phyloP scores from a whole-genome alignment of 2,888 invertebrate genomes.

The Tetrapedia diversipes region DNA sequence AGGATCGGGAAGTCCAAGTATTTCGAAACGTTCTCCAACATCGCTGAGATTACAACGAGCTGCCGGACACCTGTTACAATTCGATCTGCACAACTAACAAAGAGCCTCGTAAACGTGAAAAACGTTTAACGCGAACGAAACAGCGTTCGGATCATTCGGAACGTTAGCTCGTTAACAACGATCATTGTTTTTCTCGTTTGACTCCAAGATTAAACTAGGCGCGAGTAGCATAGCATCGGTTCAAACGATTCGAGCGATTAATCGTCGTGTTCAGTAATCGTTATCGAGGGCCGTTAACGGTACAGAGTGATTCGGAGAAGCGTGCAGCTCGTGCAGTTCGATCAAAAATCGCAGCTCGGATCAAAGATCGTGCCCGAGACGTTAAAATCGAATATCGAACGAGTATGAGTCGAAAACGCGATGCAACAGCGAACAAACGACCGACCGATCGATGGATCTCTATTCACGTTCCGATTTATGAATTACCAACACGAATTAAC shows the following conservation, averaged over 20 bases:
- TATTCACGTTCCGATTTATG: too few species aligned
- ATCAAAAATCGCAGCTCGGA: slow-evolving; percentile 29
- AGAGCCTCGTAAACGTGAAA: too few species aligned
- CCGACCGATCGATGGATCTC: too few species aligned
- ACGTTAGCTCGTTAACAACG: not conserved
- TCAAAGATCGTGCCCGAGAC: slow-evolving; percentile 13
- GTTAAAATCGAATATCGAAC: slow-evolving; percentile 13
- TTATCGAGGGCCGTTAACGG: slow-evolving; percentile 50
- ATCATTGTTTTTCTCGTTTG: slow-evolving; percentile 6
- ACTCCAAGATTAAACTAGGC: not conserved
- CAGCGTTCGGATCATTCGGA: not conserved
- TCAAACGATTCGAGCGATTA: slow-evolving; percentile 27
- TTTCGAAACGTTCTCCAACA: too few species aligned
- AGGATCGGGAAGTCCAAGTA: too few species aligned
- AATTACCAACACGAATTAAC: too few species aligned
- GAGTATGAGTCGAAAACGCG: too few species aligned
- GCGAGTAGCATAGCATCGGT: not conserved
- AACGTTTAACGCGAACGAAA: not conserved
- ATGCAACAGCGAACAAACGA: too few species aligned
- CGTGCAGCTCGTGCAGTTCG: slow-evolving; percentile 9
- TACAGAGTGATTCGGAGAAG: slow-evolving; percentile 40
- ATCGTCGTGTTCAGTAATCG: slow-evolving; percentile 27
- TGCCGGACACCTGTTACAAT: too few species aligned
- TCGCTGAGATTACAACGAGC: too few species aligned
- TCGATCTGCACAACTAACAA: too few species aligned